Conservation (phyloP, 2,113 vertebrate genomes). For the Atrichornis clamosus region DNA sequence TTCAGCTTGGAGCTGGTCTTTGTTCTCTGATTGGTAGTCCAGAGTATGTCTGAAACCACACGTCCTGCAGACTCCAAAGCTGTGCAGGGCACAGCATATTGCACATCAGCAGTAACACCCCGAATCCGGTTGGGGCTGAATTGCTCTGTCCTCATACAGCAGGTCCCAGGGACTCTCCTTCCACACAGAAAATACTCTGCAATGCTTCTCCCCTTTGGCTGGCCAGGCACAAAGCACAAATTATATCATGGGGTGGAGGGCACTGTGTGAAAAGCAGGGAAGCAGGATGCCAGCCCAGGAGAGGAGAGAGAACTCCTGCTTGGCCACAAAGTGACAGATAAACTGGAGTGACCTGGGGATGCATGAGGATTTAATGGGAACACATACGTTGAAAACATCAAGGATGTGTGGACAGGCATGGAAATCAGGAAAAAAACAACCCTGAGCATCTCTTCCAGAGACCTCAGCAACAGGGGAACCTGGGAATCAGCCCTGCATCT, state of each 20-base stretch:
- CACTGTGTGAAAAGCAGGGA: not conserved
- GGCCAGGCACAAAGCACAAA: not conserved
- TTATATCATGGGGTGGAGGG: fast-evolving
- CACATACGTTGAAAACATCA: not conserved
- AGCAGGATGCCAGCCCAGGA: not conserved
- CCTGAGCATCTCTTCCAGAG: not conserved
- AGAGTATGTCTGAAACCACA: not conserved
- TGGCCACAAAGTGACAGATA: not conserved
- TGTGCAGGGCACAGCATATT: fast-evolving
- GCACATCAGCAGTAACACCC: not conserved
- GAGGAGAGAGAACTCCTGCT: not conserved
- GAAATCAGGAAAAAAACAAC: not conserved
- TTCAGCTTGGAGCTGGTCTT: not conserved
- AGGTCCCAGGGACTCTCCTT: not conserved
- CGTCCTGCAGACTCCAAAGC: not conserved
- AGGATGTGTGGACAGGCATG: not conserved
- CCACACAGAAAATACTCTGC: not conserved
- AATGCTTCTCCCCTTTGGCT: not conserved
- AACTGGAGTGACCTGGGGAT: not conserved
- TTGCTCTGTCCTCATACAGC: not conserved
- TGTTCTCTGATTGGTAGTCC: not conserved
- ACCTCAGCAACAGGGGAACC: not conserved
- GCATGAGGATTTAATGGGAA: not conserved
- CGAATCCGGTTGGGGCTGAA: not conserved
- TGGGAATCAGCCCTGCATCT: not conserved